These are phyloP conservation scores for Sussaba pulchella DNA, from an alignment of 2,888 invertebrate species.

Conservation along the genomic window DNA sequence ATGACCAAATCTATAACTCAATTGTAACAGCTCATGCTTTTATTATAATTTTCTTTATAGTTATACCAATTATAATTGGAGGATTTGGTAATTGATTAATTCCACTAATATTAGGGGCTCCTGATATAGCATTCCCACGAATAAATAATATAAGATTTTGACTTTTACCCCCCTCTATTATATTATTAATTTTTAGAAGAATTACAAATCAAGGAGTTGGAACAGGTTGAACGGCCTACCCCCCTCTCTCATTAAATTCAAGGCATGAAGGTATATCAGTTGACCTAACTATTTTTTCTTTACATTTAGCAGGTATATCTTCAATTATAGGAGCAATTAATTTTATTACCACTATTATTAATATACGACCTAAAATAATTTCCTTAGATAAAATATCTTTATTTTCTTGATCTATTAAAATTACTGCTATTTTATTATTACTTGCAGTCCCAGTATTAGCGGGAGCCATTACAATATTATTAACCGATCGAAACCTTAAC, in stretches of 20 bases:
- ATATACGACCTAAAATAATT: slow-evolving; percentile 88
- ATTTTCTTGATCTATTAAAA: slow-evolving; percentile 90
- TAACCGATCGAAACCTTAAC: slow-evolving; percentile 93
- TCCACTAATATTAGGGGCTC: slow-evolving; percentile 91
- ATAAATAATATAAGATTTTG: slow-evolving; percentile 95
- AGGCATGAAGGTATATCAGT: slow-evolving; percentile 89
- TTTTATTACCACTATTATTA: slow-evolving; percentile 91
- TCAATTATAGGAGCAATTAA: slow-evolving; percentile 92
- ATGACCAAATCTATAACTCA: slow-evolving; percentile 91
- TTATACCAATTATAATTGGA: slow-evolving; percentile 91
- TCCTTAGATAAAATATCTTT: slow-evolving; percentile 88
- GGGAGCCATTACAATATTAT: slow-evolving; percentile 91
- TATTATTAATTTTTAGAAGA: slow-evolving; percentile 88
- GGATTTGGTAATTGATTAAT: slow-evolving; percentile 94
- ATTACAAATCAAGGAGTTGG: slow-evolving; percentile 90
- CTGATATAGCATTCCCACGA: slow-evolving; percentile 93
- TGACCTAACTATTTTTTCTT: slow-evolving; percentile 91
- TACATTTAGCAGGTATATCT: slow-evolving; percentile 91
- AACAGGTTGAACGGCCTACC: slow-evolving; percentile 92
- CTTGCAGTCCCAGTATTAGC: slow-evolving; percentile 91
- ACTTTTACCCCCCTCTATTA: slow-evolving; percentile 89
- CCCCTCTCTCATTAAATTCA: slow-evolving; percentile 88
- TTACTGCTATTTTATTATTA: slow-evolving; percentile 88
- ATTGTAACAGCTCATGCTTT: slow-evolving; percentile 93
- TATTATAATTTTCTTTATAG: slow-evolving; percentile 93